Percentiles rank a stretch among this genome's conserved stretches.
phyloP scores from a whole-genome alignment of 2,113 vertebrate species.

The Caloenas nicobarica region DNA sequence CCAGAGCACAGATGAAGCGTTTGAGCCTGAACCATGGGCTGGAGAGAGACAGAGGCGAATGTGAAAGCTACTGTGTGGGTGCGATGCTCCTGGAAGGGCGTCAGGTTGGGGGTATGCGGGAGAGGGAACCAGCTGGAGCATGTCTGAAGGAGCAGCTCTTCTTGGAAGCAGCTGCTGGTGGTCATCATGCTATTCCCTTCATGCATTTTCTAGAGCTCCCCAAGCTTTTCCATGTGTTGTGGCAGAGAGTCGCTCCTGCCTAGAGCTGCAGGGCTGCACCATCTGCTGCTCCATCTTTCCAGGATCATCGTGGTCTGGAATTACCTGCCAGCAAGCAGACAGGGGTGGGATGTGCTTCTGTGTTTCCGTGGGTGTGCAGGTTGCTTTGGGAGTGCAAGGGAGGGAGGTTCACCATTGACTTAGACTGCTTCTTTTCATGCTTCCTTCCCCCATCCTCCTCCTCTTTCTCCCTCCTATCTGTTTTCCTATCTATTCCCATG shows the following conservation, averaged over 20 bases:
- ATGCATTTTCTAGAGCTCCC: background rate
- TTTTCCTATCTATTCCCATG: background rate
- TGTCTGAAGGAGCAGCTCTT: background rate
- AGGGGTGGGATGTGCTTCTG: background rate
- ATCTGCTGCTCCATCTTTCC: background rate
- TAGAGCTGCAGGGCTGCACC: background rate
- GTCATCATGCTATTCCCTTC: accelerated
- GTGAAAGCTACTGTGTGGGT: background rate
- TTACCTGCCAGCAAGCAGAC: background rate
- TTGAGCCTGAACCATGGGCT: background rate
- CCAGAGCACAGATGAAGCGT: background rate
- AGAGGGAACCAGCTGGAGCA: background rate
- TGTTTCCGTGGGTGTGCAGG: background rate
- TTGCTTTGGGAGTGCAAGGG: background rate
- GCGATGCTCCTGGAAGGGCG: background rate
- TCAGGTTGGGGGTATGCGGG: background rate
- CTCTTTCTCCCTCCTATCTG: background rate
- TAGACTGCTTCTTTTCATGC: background rate
- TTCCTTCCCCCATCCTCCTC: background rate
- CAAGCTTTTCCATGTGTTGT: background rate
- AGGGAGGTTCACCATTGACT: background rate
- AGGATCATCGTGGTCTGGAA: background rate
- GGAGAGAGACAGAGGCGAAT: background rate
- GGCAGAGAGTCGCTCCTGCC: background rate
- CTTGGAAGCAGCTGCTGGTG: background rate